A percentile compares a stretch with the other conserved stretches of the same genome.
phyloP scores from a whole-genome alignment of 1,140 invertebrate species.

The Oncopeltus fasciatus region DNA sequence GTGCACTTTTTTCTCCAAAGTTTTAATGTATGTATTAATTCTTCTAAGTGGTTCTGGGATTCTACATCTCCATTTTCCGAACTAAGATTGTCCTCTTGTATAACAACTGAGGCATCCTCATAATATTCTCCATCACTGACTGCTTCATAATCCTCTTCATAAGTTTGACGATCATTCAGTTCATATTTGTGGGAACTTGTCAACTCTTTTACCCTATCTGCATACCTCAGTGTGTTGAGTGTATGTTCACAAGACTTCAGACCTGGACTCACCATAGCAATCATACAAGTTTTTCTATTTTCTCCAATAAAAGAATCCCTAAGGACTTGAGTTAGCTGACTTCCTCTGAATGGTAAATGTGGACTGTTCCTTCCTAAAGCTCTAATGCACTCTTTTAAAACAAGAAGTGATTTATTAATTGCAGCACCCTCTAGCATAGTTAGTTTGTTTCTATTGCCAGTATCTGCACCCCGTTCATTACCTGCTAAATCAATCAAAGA shows the following conservation, averaged over 20 bases:
- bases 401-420: constrained; percentile 94
- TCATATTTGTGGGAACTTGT: constrained; percentile 30
- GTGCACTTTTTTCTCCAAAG: too few relatives aligned
- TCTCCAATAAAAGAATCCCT: constrained; percentile 97
- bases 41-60: too few relatives aligned
- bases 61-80: too few relatives aligned
- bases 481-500: constrained; percentile 97
- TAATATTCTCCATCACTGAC: too few relatives aligned
- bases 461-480: constrained; percentile 95
- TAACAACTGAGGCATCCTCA: too few relatives aligned
- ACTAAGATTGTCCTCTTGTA: too few relatives aligned
- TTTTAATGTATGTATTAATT: not conserved
- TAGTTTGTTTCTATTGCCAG: constrained; percentile 84
- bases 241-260: constrained; percentile 93
- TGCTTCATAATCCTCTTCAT: too few relatives aligned
- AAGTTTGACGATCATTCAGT: too few relatives aligned
- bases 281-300: constrained; percentile 97
- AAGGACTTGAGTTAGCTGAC: constrained; percentile 93
- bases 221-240: constrained; percentile 92
- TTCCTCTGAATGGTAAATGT: constrained; percentile 92
- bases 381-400: constrained; percentile 95
- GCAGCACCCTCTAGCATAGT: constrained; percentile 97
- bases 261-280: constrained; percentile 95
- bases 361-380: constrained; percentile 85
- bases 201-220: constrained; percentile 85